Conservation (phyloP, 1,140 invertebrate genomes). For the Aphidius ervi region DNA sequence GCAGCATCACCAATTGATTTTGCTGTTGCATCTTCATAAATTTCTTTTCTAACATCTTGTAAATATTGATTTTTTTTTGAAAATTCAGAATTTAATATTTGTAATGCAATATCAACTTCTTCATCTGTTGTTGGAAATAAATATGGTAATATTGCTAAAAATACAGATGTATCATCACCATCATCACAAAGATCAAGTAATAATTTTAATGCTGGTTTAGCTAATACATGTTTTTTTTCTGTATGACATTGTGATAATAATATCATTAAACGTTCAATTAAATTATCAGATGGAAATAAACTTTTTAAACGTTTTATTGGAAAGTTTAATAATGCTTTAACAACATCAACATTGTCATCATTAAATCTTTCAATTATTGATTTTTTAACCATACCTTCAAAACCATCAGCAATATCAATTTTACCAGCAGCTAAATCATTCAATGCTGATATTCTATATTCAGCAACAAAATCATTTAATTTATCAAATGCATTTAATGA, state of each 20-base stretch:
- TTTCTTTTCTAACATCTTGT: constrained; percentile 39
- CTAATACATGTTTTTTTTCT: constrained; percentile 29
- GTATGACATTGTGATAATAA: constrained; percentile 41
- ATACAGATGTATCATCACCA: constrained; percentile 40
- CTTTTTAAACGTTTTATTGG: constrained; percentile 34
- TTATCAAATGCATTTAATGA: constrained; percentile 61
- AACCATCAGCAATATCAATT: constrained; percentile 33
- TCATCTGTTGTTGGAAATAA: constrained; percentile 56
- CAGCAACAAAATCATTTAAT: constrained; percentile 61
- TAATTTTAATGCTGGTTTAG: constrained; percentile 41
- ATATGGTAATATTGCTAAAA: constrained; percentile 56
- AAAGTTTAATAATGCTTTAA: constrained; percentile 35
- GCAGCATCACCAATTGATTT: constrained; percentile 37
- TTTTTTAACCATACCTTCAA: constrained; percentile 36
- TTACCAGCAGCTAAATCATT: constrained; percentile 30
- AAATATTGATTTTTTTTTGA: constrained; percentile 47
- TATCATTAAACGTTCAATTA: constrained; percentile 40
- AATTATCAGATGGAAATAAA: constrained; percentile 32
- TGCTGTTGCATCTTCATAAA: constrained; percentile 37
- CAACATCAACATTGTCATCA: constrained; percentile 40
- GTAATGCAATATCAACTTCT: constrained; percentile 48
- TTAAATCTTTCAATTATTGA: constrained; percentile 39
- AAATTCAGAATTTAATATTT: constrained; percentile 54
- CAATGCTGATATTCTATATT: constrained; percentile 61
- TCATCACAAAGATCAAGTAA: constrained; percentile 38